Evolutionary conservation across 2,888 invertebrate genomes (phyloP).

Genomic region (Ectropis crepuscularia): DNA sequence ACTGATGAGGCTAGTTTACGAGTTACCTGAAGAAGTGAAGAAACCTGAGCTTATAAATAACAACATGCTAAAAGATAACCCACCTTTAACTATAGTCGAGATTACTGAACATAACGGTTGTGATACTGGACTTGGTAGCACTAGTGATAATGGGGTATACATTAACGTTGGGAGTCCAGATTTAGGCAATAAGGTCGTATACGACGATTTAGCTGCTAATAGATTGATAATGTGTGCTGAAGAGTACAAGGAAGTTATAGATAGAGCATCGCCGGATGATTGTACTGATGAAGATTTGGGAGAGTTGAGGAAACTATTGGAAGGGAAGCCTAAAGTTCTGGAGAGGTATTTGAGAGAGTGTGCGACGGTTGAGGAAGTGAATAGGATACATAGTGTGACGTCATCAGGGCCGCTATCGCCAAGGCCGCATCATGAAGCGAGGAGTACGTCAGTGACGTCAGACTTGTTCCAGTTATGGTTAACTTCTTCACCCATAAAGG

Average conservation of each 20-base stretch:
- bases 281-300: constrained; percentile 74
- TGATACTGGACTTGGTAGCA: constrained; percentile 66
- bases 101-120: constrained; percentile 81
- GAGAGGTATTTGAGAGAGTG: constrained; percentile 92
- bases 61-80: constrained; percentile 79
- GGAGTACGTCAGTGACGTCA: constrained; percentile 91
- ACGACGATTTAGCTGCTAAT: constrained; percentile 67
- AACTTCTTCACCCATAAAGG: constrained; percentile 90
- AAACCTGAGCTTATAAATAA: constrained; percentile 64
- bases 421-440: constrained; percentile 79
- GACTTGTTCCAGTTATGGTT: constrained; percentile 95
- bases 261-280: constrained; percentile 72
- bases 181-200: constrained; percentile 74
- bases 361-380: constrained; percentile 87
- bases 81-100: constrained; percentile 77
- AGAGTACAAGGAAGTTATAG: constrained; percentile 73
- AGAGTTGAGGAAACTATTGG: constrained; percentile 70
- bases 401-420: constrained; percentile 80
- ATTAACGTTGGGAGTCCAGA: constrained; percentile 68
- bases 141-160: constrained; percentile 68
- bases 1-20: constrained; percentile 79
- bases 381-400: constrained; percentile 84
- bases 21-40: constrained; percentile 73
- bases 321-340: constrained; percentile 86
- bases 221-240: constrained; percentile 69